phyloP scores from a whole-genome alignment of 1,140 invertebrate genomes.

The Zaprionus davidi region DNA sequence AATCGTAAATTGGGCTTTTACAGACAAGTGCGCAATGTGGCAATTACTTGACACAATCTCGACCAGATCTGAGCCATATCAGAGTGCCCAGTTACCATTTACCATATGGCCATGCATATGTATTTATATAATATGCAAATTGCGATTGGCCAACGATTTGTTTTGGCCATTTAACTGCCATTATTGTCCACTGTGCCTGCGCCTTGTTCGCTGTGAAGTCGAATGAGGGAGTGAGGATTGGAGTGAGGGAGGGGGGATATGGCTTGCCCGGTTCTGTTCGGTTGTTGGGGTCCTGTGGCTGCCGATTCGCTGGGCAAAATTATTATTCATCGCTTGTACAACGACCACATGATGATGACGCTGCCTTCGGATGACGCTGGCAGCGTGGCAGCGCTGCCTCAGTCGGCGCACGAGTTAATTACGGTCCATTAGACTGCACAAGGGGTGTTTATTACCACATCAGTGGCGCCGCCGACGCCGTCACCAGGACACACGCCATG shows the following conservation, averaged over 20 bases:
- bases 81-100: conserved; percentile 1
- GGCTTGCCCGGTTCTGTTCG: neutral
- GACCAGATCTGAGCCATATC: conserved; percentile 19
- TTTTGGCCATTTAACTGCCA: conserved; percentile 51
- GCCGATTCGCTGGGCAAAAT: conserved; percentile 58
- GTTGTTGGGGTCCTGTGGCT: conserved; percentile 18
- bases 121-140: conserved; percentile 41
- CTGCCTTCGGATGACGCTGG: neutral
- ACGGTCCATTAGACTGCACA: conserved; percentile 83
- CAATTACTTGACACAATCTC: conserved; percentile 52
- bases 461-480: conserved; percentile 74
- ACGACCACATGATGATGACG: conserved; percentile 35
- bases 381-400: conserved; percentile 34
- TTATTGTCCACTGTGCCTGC: conserved; percentile 50
- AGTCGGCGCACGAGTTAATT: conserved; percentile 76
- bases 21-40: conserved; percentile 13
- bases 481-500: conserved; percentile 48
- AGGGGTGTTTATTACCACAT: conserved; percentile 83
- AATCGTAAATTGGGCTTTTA: conserved; percentile 26
- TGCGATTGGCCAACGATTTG: conserved; percentile 43
- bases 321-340: conserved; percentile 82
- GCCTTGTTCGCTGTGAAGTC: neutral
- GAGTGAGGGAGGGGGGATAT: neutral
- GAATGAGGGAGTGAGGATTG: neutral
- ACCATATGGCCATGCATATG: conserved; percentile 22